phyloP scores from a whole-genome alignment of 2,888 invertebrate species.

The Minunthozetes semirufus region DNA sequence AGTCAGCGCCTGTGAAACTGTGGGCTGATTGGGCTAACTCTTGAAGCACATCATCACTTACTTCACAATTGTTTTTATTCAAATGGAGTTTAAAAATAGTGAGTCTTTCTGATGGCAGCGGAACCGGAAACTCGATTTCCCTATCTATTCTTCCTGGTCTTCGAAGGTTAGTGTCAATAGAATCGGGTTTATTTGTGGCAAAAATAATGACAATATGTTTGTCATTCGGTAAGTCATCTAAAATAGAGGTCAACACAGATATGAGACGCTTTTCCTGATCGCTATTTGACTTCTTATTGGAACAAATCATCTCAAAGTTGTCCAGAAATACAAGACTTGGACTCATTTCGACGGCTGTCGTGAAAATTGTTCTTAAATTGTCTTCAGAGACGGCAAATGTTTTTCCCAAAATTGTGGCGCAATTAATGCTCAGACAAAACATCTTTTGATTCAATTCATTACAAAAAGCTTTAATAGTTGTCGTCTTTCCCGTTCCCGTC shows the following conservation, averaged over 20 bases:
- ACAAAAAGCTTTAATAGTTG: constrained; percentile 35
- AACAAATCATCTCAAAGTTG: constrained; percentile 72
- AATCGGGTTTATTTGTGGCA: constrained; percentile 87
- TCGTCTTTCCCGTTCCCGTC: constrained; percentile 40
- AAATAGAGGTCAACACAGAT: constrained; percentile 57
- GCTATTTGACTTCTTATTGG: constrained; percentile 55
- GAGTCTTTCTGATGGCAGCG: constrained; percentile 57
- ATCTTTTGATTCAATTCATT: constrained; percentile 38
- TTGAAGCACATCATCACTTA: constrained; percentile 63
- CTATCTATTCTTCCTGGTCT: constrained; percentile 87
- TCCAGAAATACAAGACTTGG: constrained; percentile 76
- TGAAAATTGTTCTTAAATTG: constrained; percentile 56
- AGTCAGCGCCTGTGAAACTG: constrained; percentile 92
- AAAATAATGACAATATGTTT: constrained; percentile 62
- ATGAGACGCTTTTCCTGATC: constrained; percentile 68
- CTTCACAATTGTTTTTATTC: constrained; percentile 63
- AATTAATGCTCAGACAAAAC: constrained; percentile 28
- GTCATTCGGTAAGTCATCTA: constrained; percentile 56
- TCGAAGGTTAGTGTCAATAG: constrained; percentile 82
- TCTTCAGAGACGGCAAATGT: constrained; percentile 63
- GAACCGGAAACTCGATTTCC: constrained; percentile 89
- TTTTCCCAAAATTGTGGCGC: constrained; percentile 33
- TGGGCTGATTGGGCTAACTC: constrained; percentile 77
- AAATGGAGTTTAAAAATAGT: constrained; percentile 70
- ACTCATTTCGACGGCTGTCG: constrained; percentile 32